Evolutionary conservation across 2,888 invertebrate species (phyloP).

Genomic region (Torymus texanus): DNA sequence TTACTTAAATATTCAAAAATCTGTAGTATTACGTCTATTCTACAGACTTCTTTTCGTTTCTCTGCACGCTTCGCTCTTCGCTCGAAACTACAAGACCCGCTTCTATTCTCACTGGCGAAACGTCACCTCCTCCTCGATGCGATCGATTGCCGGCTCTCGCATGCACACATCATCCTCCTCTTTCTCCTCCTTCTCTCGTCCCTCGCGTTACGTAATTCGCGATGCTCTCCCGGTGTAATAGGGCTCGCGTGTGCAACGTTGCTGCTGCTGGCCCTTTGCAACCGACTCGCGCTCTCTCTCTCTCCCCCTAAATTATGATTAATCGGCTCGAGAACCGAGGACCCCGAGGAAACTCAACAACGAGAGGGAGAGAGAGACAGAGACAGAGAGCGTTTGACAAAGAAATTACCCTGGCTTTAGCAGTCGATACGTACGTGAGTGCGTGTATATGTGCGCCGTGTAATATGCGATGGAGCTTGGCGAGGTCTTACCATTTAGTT

Average conservation of each 20-base stretch:
- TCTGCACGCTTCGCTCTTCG: conserved; percentile 31
- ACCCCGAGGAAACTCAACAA: too few relatives aligned
- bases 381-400: not conserved
- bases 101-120: too few relatives aligned
- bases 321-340: conserved; percentile 38
- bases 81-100: too few relatives aligned
- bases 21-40: too few relatives aligned
- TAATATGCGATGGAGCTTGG: too few relatives aligned
- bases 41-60: conserved; percentile 52
- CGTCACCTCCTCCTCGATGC: too few relatives aligned
- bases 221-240: conserved; percentile 42
- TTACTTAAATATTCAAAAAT: too few relatives aligned
- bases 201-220: conserved; percentile 56
- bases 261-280: conserved; percentile 35
- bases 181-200: conserved; percentile 27
- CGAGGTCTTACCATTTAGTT: too few relatives aligned
- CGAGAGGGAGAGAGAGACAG: too few relatives aligned
- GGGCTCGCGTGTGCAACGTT: conserved; percentile 42
- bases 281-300: not conserved
- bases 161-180: too few relatives aligned
- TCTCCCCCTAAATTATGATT: conserved; percentile 52
- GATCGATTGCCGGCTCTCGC: conserved; percentile 55
- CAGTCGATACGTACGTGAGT: not conserved
- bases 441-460: too few relatives aligned
- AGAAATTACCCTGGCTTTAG: conserved; percentile 35